A percentile compares a stretch with the other conserved stretches of the same genome.
phyloP scores from a whole-genome alignment of 1,140 invertebrate genomes.

The Temnothorax longispinosus region DNA sequence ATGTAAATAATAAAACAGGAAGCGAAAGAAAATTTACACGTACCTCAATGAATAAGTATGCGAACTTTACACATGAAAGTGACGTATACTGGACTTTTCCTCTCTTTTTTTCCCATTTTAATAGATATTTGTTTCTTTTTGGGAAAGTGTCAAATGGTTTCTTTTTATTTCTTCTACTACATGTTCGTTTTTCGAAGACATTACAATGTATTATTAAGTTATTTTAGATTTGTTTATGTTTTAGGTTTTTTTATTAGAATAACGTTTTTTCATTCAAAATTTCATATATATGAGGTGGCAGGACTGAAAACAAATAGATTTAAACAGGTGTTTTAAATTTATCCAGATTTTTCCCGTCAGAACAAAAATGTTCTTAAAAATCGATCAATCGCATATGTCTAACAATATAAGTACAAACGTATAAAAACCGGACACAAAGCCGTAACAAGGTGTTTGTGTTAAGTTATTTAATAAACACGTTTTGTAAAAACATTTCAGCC shows the following conservation, averaged over 20 bases:
- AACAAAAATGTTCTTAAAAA: background rate
- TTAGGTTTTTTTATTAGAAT: background rate
- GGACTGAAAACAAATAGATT: background rate
- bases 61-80: background rate
- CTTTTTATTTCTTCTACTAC: background rate
- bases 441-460: no score
- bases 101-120: background rate
- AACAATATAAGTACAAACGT: no score
- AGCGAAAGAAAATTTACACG: background rate
- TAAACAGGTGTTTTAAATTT: background rate
- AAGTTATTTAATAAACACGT: no score
- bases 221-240: background rate
- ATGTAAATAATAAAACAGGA: background rate
- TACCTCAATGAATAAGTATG: background rate
- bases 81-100: background rate
- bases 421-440: no score
- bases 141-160: background rate
- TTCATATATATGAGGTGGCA: background rate
- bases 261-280: background rate
- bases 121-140: background rate
- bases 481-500: no score
- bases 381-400: background rate
- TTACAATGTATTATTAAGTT: no score
- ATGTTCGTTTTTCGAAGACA: background rate
- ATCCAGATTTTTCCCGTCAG: no score